These are phyloP conservation scores for Styela clava DNA, from an alignment of 23 tunicate genomes.

Conservation along the genomic window DNA sequence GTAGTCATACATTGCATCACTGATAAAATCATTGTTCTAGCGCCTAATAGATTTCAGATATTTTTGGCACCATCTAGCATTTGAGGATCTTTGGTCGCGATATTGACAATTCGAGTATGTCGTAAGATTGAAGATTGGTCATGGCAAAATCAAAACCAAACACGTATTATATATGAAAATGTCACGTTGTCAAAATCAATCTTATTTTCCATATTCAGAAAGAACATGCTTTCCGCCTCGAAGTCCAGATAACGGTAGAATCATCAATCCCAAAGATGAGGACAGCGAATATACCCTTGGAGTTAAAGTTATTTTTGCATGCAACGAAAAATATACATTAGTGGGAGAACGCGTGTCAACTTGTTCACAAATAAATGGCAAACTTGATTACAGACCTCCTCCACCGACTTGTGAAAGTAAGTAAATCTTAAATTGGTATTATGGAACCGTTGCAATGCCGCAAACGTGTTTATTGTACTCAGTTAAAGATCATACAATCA, in stretches of 20 bases:
- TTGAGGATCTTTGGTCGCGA: too few species aligned
- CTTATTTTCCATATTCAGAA: neutral
- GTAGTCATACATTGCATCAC: neutral
- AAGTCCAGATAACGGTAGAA: constrained; percentile 11
- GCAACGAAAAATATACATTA: constrained; percentile 5
- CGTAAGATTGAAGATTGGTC: too few species aligned
- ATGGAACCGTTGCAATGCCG: too few species aligned
- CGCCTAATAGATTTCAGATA: too few species aligned
- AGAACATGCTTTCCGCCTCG: neutral
- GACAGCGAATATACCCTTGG: neutral
- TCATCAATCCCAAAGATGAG: constrained; percentile 1
- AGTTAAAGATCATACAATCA: too few species aligned
- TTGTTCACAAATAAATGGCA: neutral
- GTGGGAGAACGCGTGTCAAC: constrained; percentile 12
- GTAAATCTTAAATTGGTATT: too few species aligned
- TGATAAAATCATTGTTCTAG: too few species aligned
- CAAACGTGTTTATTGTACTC: too few species aligned
- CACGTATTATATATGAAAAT: neutral
- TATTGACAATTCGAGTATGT: too few species aligned
- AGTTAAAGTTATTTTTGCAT: constrained; percentile 17
- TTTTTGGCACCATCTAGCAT: too few species aligned
- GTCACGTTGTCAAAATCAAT: neutral
- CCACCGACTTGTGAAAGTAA: constrained; percentile 35
- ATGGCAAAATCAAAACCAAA: too few species aligned
- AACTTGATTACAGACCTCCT: constrained; percentile 1